Evolutionary conservation across 2,113 vertebrate genomes (phyloP).

Genomic region (Emydocephalus ijimae): DNA sequence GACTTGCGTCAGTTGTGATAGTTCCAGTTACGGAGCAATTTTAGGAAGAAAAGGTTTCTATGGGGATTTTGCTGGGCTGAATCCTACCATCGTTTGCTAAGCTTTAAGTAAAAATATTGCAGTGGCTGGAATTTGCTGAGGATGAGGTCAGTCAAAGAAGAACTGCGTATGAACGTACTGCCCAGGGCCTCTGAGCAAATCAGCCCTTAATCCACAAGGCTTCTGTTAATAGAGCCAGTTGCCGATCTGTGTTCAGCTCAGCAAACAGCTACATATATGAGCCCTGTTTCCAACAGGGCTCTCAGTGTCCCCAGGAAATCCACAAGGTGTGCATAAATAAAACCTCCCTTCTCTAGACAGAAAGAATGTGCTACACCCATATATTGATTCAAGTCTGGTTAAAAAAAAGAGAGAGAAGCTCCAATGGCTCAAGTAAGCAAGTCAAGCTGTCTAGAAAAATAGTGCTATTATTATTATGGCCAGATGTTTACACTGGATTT

Average conservation of each 20-base stretch:
- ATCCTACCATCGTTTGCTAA: background rate
- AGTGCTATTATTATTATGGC: background rate
- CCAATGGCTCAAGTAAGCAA: background rate
- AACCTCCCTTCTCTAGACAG: background rate
- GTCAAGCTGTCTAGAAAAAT: background rate
- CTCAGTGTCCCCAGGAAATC: background rate
- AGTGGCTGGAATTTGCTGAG: background rate
- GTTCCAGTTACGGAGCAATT: background rate
- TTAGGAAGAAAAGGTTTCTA: background rate
- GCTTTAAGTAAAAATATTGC: background rate
- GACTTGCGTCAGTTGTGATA: background rate
- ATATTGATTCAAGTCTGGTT: background rate
- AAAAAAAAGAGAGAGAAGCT: background rate
- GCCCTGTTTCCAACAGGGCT: background rate
- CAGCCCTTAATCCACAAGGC: background rate
- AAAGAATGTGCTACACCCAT: background rate
- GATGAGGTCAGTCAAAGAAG: conserved; percentile 3
- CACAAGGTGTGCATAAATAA: background rate
- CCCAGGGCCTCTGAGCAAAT: background rate
- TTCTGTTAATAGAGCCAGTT: background rate
- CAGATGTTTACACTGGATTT: background rate
- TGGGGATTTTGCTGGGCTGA: background rate
- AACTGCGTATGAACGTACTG: background rate
- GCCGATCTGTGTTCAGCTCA: background rate
- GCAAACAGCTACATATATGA: background rate